phyloP scores from a whole-genome alignment of 2,797 vertebrate genomes.

The Tauraco hartlaubi region DNA sequence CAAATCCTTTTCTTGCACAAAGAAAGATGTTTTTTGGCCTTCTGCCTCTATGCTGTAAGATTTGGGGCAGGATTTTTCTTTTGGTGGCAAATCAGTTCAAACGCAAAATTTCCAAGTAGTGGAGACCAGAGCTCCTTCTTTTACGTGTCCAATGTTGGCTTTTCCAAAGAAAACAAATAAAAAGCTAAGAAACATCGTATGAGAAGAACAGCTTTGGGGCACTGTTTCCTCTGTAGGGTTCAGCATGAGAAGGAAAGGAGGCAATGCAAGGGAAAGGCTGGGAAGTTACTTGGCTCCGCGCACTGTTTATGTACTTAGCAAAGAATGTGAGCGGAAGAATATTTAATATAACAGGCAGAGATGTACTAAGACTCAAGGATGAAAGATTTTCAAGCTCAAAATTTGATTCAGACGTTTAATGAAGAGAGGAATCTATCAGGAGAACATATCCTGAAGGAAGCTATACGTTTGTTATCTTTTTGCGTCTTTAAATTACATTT shows the following conservation, averaged over 20 bases:
- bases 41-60: background rate
- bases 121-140: background rate
- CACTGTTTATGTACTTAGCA: background rate
- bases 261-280: background rate
- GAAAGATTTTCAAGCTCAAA: background rate
- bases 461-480: background rate
- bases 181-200: background rate
- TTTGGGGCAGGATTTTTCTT: background rate
- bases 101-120: background rate
- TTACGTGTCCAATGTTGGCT: background rate
- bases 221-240: background rate
- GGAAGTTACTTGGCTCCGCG: background rate
- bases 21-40: background rate
- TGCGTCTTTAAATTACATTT: constrained; percentile 27
- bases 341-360: background rate
- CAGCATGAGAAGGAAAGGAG: background rate
- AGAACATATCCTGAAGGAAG: background rate
- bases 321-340: background rate
- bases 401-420: background rate
- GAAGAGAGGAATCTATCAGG: background rate
- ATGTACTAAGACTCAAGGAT: background rate
- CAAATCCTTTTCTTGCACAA: background rate
- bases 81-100: background rate
- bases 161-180: background rate
- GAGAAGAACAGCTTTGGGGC: background rate